Percentiles rank a stretch among this genome's conserved stretches.
Conservation (phyloP, 2,797 vertebrate species). For the Ctenopoma multispine region DNA sequence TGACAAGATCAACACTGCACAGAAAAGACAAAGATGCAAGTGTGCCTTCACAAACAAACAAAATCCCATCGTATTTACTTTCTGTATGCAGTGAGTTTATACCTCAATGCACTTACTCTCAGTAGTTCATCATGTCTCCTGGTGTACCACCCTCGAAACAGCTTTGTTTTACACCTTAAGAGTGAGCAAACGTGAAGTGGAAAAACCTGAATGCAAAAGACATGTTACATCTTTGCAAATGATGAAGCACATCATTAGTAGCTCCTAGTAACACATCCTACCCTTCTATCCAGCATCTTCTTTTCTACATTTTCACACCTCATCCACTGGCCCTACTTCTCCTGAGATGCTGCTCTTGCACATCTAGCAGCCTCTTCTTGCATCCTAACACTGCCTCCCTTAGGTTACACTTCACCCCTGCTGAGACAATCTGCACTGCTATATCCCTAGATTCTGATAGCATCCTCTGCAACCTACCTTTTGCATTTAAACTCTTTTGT, state of each 20-base stretch:
- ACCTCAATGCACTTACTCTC: too few species aligned
- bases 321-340: conserved; percentile 2
- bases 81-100: too few species aligned
- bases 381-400: neutral
- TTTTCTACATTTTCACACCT: conserved; percentile 6
- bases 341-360: neutral
- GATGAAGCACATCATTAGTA: neutral
- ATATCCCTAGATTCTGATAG: neutral
- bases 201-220: neutral
- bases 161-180: neutral
- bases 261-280: neutral
- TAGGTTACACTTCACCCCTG: conserved; percentile 5
- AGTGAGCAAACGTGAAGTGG: neutral
- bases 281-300: neutral
- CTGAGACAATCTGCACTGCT: neutral
- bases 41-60: neutral
- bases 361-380: neutral
- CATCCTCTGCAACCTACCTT: neutral
- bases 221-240: neutral
- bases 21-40: too few species aligned
- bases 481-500: conserved; percentile 1
- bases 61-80: neutral
- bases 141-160: neutral
- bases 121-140: neutral
- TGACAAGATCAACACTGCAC: too few species aligned